These are phyloP conservation scores for Campylomormyrus tamandua DNA, from an alignment of 2,113 vertebrate species.

Conservation along the genomic window DNA sequence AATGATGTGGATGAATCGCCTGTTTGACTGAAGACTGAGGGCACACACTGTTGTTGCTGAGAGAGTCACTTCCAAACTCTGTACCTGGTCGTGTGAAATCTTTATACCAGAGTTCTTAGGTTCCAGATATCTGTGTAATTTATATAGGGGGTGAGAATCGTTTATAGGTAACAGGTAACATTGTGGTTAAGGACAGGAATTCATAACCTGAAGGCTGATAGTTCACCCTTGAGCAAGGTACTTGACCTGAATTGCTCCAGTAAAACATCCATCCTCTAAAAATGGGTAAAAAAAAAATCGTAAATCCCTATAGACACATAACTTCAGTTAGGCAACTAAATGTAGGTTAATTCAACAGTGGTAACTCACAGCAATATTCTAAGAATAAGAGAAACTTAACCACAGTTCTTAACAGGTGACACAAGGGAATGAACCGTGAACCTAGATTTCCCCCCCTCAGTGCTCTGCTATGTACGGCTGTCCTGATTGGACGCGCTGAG, in stretches of 20 bases:
- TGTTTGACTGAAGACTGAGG: not conserved
- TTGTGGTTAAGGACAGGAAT: not conserved
- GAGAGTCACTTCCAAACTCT: not conserved
- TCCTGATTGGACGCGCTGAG: no score
- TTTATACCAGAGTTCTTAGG: not conserved
- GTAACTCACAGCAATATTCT: not conserved
- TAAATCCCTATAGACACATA: not conserved
- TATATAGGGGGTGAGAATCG: not conserved
- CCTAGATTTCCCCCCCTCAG: not conserved
- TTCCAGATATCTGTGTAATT: not conserved
- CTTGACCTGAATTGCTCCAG: not conserved
- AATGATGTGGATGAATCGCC: not conserved
- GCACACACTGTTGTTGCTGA: not conserved
- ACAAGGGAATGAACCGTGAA: not conserved
- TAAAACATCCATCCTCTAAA: not conserved
- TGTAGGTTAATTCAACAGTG: conserved; percentile 3
- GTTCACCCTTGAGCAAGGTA: not conserved
- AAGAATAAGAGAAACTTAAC: not conserved
- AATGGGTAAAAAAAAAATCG: not conserved
- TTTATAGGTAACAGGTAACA: not conserved
- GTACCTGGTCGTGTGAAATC: not conserved
- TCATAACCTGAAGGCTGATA: not conserved
- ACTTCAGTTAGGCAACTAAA: not conserved
- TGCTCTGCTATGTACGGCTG: not conserved
- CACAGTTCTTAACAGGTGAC: not conserved